Base-by-base conservation (phyloP, 2,113 vertebrate species). In the Zosterops lateralis region DNA sequence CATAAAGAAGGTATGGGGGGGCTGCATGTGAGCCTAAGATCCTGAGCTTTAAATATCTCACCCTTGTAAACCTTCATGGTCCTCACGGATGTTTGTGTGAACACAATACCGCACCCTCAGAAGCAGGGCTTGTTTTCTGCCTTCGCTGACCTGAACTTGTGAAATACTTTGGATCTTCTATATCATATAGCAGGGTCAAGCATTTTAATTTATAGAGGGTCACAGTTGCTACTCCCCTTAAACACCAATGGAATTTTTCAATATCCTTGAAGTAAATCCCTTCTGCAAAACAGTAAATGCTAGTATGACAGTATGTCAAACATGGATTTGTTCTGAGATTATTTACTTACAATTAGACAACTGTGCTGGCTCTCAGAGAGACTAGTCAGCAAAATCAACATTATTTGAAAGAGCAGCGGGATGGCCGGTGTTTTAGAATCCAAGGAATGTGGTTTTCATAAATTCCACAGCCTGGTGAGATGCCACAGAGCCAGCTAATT, bases 221-320 rank as follows among this genome's bases (percentile, higher is more conserved):
- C 95, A 87, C 83, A 78, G 93, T 91, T 97, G 95, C 95, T 97
- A 81, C 92, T 97, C 91, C 85, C 85, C 70, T 92, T 92, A 96
- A 96, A 95, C 57, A 93, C 83, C 96, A 93, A 71, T 97, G 97
- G 97, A 98, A 98, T 97, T 98, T 98, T 98, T 97, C 97, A 98
- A 97, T 98, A 98, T 97, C 94, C 96, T 96, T 67, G 84, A 94
- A 96, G 95, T 94, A 97, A 97, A 97, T 96, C 94, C 94, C 91
- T 94, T 92, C 84, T 95, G 80, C 93, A 96, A 96, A 98, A 96
- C 95, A 96, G 96, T 96, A 97, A 96, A 97, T 90, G 97, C 91
- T 96, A 95, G 84, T 71, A 95, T 90, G 96, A 97, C 94, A 96
- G 93, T 84, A 90, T 97, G 96, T 97, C 97, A 97, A 96, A 93